Conservation (phyloP, 2,113 vertebrate species). For the Apistogramma diplotaenia region DNA sequence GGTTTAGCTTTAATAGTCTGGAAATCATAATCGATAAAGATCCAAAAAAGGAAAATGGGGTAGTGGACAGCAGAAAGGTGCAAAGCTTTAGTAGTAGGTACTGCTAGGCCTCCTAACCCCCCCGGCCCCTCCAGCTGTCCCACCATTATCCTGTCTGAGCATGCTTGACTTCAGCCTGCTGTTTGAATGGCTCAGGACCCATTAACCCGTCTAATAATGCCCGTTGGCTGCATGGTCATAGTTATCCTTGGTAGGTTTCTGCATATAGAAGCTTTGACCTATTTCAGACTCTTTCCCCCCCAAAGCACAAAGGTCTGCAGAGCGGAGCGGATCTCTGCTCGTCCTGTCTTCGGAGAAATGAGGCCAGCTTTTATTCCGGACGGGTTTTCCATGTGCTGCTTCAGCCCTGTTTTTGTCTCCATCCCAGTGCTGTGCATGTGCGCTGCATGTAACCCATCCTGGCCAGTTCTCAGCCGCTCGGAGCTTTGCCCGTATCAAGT, state of each 20-base stretch:
- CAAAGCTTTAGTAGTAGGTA: not conserved
- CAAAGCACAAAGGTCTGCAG: conserved; percentile 26
- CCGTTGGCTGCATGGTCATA: conserved; percentile 21
- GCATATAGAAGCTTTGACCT: conserved; percentile 50
- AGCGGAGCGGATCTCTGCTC: not conserved
- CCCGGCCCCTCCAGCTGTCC: conserved; percentile 9
- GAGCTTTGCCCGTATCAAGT: conserved; percentile 40
- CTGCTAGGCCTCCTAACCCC: not conserved
- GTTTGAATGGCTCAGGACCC: conserved; percentile 46
- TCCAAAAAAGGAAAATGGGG: not conserved
- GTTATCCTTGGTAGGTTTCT: conserved; percentile 2
- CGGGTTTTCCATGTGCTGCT: conserved; percentile 29
- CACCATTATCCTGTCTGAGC: conserved; percentile 36
- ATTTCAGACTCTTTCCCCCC: conserved; percentile 44
- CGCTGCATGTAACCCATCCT: conserved; percentile 41
- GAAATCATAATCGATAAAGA: not conserved
- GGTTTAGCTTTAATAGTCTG: not conserved
- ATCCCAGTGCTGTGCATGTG: conserved; percentile 8
- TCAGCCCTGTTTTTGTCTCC: conserved; percentile 35
- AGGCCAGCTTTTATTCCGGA: conserved; percentile 57
- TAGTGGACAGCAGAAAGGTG: not conserved
- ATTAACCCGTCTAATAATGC: conserved; percentile 52
- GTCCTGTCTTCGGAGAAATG: conserved; percentile 40
- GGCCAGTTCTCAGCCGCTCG: conserved; percentile 6
- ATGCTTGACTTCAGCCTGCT: conserved; percentile 32